Conservation (phyloP, 1,140 invertebrate genomes). For the Coenobita brevimanus region DNA sequence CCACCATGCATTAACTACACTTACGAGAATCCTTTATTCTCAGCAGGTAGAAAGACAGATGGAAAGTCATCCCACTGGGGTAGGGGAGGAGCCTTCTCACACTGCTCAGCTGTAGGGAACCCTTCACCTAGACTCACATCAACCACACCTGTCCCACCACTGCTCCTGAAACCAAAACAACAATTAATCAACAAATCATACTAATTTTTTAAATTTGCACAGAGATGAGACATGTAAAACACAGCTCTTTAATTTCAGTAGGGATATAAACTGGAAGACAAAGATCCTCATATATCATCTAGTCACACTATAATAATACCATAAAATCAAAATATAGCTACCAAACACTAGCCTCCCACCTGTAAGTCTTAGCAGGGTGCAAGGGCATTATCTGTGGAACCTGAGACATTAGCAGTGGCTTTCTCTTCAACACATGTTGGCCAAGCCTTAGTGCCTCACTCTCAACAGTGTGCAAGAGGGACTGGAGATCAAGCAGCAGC, state of each 20-base stretch:
- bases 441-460: constrained; percentile 60
- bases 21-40: constrained; percentile 86
- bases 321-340: too few species aligned
- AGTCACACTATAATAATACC: too few species aligned
- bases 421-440: constrained; percentile 63
- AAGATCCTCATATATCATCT: too few species aligned
- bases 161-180: constrained; percentile 41
- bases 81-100: constrained; percentile 70
- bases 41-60: constrained; percentile 80
- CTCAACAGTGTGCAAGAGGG: constrained; percentile 65
- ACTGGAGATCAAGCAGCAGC: constrained; percentile 63
- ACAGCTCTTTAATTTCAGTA: too few species aligned
- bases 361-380: constrained; percentile 39
- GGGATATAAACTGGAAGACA: too few species aligned
- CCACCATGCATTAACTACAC: too few species aligned
- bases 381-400: constrained; percentile 56
- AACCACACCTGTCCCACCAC: constrained; percentile 44
- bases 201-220: too few species aligned
- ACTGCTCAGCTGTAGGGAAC: constrained; percentile 53
- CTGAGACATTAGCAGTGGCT: constrained; percentile 39
- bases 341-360: constrained; percentile 29
- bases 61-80: constrained; percentile 74
- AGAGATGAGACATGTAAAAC: not conserved
- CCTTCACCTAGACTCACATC: constrained; percentile 45
- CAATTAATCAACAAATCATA: not conserved